Base-by-base conservation (phyloP, 2,113 vertebrate species). In the Rattus rattus region DNA sequence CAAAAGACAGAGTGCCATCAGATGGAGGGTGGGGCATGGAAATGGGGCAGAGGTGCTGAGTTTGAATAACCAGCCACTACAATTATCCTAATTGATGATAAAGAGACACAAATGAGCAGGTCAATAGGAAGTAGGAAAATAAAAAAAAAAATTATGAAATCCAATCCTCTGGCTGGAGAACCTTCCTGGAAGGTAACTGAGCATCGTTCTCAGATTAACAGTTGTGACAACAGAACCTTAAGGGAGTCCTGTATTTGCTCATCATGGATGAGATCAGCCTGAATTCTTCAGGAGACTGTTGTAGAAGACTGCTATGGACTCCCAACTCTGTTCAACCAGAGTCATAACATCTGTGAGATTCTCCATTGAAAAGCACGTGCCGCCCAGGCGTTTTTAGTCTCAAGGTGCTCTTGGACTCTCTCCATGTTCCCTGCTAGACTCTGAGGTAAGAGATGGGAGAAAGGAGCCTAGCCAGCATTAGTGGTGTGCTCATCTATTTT, bases 81-180 rank as follows among this genome's bases (percentile, higher is more conserved):
- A 94, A 85, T 91, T 56, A 92, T 56, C 97, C 63, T 76, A 70
- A 5, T 72, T 59, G 70, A 77, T 94, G 54, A 54, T 39, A 83
- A 94, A 72, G 52, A 22, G 17, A 67, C 59, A 72, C 39, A 94
- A 95, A 72, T 54, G 28, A 56, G 26, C 92, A 11, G 20, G 39
- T 70, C n/a, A 69, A 89, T 92, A 92, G 87, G 30, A 6, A n/a
- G 88, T 54, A n/a, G 47, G 65, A 76, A 19, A 69, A 56, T 65
- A 19, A 90, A 94, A 75, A 94, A 75, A 69, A 4, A 19, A 67
- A 87, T 56, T 94, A 54, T 91, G 26, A 91, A 83, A 36, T 89
- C 19, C 56, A 86, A 89, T 14, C 26, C 61, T 77, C 88, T 88
- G 28, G 54, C 63, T 24, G 3, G 73, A 47, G 67, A 36, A 88